Conservation (phyloP, 1,140 invertebrate species). For the Acromyrmex charruanus region DNA sequence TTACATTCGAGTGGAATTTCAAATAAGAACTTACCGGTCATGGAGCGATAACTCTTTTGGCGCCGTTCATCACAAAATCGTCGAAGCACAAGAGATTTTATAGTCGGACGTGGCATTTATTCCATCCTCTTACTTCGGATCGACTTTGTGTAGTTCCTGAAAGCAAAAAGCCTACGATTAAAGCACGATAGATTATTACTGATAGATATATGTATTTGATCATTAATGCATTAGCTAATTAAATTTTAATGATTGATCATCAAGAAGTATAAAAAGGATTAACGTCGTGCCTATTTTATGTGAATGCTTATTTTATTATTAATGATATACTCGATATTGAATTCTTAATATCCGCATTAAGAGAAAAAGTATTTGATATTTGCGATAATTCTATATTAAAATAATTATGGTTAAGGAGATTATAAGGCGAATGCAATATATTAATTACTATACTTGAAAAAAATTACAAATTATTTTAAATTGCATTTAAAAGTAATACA, state of each 20-base stretch:
- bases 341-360: not conserved
- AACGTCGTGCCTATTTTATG: not conserved
- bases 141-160: not conserved
- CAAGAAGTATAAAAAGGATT: no score
- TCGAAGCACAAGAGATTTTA: not conserved
- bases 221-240: not conserved
- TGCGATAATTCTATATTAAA: no score
- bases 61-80: conserved; percentile 6
- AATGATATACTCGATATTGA: not conserved
- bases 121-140: not conserved
- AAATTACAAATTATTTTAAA: no score
- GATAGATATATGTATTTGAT: not conserved
- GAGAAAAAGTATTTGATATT: no score
- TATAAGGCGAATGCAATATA: no score
- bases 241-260: not conserved
- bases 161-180: conserved; percentile 21
- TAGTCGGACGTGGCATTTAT: not conserved
- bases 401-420: no score
- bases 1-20: conserved; percentile 3
- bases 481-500: no score
- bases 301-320: no score
- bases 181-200: not conserved
- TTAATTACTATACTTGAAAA: no score
- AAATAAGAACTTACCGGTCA: conserved; percentile 40
- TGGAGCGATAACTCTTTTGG: conserved; percentile 27